A percentile compares a stretch with the other conserved stretches of the same genome.
These are phyloP conservation scores for Drosophila guanche DNA, from an alignment of 1,140 invertebrate genomes.

Conservation along the genomic window DNA sequence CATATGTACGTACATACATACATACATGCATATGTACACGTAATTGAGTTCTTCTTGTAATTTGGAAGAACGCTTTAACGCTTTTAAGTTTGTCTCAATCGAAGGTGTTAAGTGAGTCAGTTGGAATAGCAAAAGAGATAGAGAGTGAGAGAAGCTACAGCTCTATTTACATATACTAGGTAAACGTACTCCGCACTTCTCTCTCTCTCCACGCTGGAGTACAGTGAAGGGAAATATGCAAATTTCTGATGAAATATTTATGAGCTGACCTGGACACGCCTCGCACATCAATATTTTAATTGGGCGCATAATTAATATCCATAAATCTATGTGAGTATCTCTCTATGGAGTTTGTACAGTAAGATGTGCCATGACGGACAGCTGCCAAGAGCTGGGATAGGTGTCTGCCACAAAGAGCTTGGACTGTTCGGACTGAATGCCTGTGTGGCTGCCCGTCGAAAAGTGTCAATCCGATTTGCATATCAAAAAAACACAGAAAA, in stretches of 20 bases:
- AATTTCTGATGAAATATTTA: constrained; percentile 67
- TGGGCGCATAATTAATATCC: constrained; percentile 52
- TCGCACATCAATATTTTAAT: constrained; percentile 62
- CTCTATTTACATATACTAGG: constrained; percentile 7
- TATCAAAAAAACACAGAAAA: constrained; percentile 22
- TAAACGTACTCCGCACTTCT: no score
- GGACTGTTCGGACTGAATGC: no score
- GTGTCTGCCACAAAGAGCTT: constrained; percentile 1
- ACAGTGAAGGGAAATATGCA: constrained; percentile 15
- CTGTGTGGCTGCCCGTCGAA: neutral
- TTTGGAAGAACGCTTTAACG: constrained; percentile 1
- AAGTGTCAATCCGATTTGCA: constrained; percentile 55
- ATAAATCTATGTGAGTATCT: neutral
- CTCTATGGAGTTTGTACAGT: neutral
- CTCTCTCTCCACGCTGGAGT: no score
- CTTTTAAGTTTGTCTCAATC: constrained; percentile 21
- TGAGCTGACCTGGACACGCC: constrained; percentile 33
- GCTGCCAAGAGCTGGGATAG: no score
- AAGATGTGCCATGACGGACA: no score
- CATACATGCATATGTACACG: neutral
- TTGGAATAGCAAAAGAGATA: neutral
- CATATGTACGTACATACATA: neutral
- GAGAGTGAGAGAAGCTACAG: neutral
- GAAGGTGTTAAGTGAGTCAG: constrained; percentile 32
- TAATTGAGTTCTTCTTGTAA: neutral